Evolutionary conservation across 2,797 vertebrate genomes (phyloP), one percentile per base, ranked within the genome.

Genomic region (Otus scops): DNA sequence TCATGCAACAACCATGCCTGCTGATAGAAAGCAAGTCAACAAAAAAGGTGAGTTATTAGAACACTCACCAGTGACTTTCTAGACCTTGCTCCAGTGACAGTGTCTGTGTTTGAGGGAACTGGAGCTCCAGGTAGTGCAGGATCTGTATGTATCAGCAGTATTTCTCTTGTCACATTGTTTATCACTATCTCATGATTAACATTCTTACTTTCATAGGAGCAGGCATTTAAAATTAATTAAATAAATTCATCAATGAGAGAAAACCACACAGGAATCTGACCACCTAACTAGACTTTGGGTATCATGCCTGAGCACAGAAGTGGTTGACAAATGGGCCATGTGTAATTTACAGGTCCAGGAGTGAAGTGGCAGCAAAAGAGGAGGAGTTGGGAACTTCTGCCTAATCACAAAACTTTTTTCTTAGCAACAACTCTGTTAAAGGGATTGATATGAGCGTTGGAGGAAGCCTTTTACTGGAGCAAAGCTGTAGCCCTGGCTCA

Each of bases 251-350:
- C 34, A 28, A 2, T 13, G 36, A 19, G 24, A 78, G 51, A 73
- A 77, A 71, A 82, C 0, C 27, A 32, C 38, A 32, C 21, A 34
- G 15, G 16, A 43, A 60, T 41, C 11, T 34, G 65, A 21, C 34
- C 50, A 32, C 19, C 28, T 17, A 34, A 39, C 11, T 50, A 9
- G 21, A 36, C 2, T 7, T 2, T 54, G 51, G 22, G 21, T 76
- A 20, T 57, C 38, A 11, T 13, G 16, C 26, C 26, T 63, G 34
- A 21, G 13, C 20, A 43, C 5, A 41, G 51, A 85, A 81, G 70
- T 0, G 1, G 19, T 23, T 36, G 9, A 26, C 48, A 41, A 19
- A 51, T 3, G 7, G 12, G 28, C 32, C 45, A 32, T 21, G 5
- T 59, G 5, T n/a, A 59, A 59, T 48, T 53, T 18, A 51, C 8